Percentiles rank a stretch among this genome's conserved stretches.
These are phyloP conservation scores for Sinocyclocheilus anophthalmus DNA, from an alignment of 2,113 vertebrate species.

Conservation along the genomic window DNA sequence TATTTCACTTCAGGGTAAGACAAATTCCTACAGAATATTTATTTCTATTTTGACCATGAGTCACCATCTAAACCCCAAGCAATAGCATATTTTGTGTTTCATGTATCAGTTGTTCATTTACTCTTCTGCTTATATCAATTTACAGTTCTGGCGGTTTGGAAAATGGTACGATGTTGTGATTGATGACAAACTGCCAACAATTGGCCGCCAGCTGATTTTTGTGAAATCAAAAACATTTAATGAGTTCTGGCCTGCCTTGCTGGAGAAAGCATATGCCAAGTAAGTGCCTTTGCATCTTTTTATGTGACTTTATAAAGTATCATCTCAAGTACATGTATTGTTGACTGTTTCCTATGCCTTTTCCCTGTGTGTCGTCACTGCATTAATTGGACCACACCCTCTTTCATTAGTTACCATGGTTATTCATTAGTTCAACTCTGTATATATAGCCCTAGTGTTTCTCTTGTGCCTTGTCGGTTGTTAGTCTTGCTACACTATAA, in stretches of 20 bases:
- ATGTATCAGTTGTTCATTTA: background rate
- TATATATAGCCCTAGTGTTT: too few species aligned
- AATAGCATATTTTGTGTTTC: background rate
- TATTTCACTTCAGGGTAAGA: conserved; percentile 78
- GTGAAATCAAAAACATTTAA: conserved; percentile 64
- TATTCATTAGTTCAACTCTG: too few species aligned
- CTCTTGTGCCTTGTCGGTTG: too few species aligned
- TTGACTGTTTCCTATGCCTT: too few species aligned
- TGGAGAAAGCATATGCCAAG: conserved; percentile 81
- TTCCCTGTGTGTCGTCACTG: too few species aligned
- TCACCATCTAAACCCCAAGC: background rate
- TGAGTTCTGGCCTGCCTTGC: conserved; percentile 77
- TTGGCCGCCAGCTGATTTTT: conserved; percentile 69
- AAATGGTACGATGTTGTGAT: conserved; percentile 77
- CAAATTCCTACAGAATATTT: too few species aligned
- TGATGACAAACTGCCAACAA: conserved; percentile 77
- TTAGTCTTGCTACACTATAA: too few species aligned
- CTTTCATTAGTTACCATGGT: too few species aligned
- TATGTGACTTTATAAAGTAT: background rate
- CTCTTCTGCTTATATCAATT: background rate
- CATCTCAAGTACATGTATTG: too few species aligned
- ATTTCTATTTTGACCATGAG: too few species aligned
- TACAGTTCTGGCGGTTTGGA: conserved; percentile 80
- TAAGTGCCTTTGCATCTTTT: conserved; percentile 53
- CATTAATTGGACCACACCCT: too few species aligned